Conservation (phyloP, 2,888 invertebrate genomes). For the Spicauda simplicius region DNA sequence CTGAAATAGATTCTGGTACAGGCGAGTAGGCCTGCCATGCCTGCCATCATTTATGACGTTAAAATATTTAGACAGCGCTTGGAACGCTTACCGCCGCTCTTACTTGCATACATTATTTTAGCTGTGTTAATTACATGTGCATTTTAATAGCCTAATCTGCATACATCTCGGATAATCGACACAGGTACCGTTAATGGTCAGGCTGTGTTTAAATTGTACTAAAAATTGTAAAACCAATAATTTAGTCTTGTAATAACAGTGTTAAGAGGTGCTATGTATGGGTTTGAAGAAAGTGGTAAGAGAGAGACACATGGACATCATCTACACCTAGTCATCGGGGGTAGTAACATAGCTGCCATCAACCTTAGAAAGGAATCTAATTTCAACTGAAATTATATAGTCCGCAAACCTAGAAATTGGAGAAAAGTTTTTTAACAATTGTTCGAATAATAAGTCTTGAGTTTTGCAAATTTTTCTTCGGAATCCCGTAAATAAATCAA, state of each 20-base stretch:
- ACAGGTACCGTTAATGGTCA: background rate
- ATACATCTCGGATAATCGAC: conserved; percentile 7
- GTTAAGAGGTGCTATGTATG: too few species aligned
- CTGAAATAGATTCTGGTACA: background rate
- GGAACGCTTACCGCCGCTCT: conserved; percentile 6
- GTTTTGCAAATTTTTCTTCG: conserved; percentile 41
- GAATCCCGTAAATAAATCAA: conserved; percentile 51
- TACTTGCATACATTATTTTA: conserved; percentile 11
- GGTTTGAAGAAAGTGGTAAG: too few species aligned
- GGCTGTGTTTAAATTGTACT: background rate
- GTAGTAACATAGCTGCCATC: too few species aligned
- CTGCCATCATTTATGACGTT: background rate
- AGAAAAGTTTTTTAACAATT: conserved; percentile 2
- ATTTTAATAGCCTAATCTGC: conserved; percentile 10
- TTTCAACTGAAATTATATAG: too few species aligned
- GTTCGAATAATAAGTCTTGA: background rate
- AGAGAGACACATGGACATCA: too few species aligned
- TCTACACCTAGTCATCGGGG: too few species aligned
- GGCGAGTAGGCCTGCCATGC: background rate
- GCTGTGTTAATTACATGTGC: conserved; percentile 13
- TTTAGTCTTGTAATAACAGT: too few species aligned
- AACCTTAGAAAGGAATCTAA: too few species aligned
- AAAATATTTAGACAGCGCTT: conserved; percentile 7
- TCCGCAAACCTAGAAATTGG: background rate
- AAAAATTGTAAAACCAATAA: too few species aligned